phyloP scores from a whole-genome alignment of 1,140 invertebrate genomes.

The Cephus cinctus region DNA sequence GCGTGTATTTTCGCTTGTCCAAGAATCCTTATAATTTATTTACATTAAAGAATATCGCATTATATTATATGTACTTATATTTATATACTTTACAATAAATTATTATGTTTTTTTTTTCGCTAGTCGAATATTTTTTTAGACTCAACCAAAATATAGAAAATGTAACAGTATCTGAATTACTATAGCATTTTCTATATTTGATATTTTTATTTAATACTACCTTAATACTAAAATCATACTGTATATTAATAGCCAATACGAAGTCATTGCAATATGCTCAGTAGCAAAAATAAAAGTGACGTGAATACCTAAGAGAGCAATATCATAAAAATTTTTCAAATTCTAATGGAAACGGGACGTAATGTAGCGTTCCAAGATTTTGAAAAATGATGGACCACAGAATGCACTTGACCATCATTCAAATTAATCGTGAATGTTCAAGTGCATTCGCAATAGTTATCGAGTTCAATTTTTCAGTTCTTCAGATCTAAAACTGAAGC shows the following conservation, averaged over 20 bases:
- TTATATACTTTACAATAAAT: conserved; percentile 17
- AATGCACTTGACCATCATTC: conserved; percentile 5
- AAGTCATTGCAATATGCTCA: too few relatives aligned
- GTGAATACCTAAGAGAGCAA: too few relatives aligned
- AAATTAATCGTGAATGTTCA: too few relatives aligned
- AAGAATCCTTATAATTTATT: conserved; percentile 15
- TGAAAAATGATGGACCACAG: conserved; percentile 14
- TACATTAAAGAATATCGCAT: conserved; percentile 10
- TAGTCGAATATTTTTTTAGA: not conserved
- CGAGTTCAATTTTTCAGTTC: too few relatives aligned
- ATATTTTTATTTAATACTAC: not conserved
- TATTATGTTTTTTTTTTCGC: conserved; percentile 2
- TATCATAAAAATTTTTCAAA: conserved; percentile 10
- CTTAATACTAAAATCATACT: too few relatives aligned
- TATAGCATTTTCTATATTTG: conserved; percentile 1
- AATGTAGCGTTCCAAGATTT: conserved; percentile 6
- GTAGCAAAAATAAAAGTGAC: too few relatives aligned
- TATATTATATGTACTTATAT: conserved; percentile 5
- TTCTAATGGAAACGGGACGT: conserved; percentile 5
- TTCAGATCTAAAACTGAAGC: too few relatives aligned
- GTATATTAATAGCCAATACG: not conserved
- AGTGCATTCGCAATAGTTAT: too few relatives aligned
- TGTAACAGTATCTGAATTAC: not conserved
- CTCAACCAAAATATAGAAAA: not conserved
- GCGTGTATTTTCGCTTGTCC: too few relatives aligned